These are phyloP conservation scores for Ptyas mucosa DNA, from an alignment of 2,113 vertebrate species.

Conservation along the genomic window DNA sequence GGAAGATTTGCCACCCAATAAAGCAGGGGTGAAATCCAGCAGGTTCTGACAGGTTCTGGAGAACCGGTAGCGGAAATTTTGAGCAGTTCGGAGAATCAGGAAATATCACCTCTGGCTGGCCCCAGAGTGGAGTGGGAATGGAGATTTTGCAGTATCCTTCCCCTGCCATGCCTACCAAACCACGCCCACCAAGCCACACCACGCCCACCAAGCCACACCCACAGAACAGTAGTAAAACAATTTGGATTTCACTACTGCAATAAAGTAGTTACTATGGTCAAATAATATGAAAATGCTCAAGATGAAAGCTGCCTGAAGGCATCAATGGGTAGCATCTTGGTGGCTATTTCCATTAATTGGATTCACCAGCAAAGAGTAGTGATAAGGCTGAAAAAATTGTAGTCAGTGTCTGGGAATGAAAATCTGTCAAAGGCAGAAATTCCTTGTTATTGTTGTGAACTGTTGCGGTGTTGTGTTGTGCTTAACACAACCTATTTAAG, in stretches of 20 bases:
- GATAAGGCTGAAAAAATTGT: not conserved
- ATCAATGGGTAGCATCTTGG: not conserved
- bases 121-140: too few species aligned
- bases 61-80: too few species aligned
- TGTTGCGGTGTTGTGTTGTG: not conserved
- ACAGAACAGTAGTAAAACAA: too few species aligned
- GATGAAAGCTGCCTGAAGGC: not conserved
- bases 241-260: too few species aligned
- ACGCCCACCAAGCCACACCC: too few species aligned
- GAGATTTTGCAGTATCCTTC: too few species aligned
- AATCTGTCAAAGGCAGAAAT: not conserved
- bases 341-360: not conserved
- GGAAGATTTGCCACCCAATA: not conserved
- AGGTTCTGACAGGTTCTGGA: too few species aligned
- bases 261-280: not conserved
- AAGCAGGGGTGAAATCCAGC: not conserved
- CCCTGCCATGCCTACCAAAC: too few species aligned
- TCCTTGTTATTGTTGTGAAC: not conserved
- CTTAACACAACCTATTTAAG: not conserved
- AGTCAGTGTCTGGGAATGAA: not conserved
- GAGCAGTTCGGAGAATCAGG: too few species aligned
- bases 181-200: too few species aligned
- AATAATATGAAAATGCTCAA: not conserved
- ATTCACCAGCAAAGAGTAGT: not conserved
- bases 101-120: too few species aligned